These are phyloP conservation scores for Netelia inedita DNA, from an alignment of 2,888 invertebrate genomes.

Conservation along the genomic window DNA sequence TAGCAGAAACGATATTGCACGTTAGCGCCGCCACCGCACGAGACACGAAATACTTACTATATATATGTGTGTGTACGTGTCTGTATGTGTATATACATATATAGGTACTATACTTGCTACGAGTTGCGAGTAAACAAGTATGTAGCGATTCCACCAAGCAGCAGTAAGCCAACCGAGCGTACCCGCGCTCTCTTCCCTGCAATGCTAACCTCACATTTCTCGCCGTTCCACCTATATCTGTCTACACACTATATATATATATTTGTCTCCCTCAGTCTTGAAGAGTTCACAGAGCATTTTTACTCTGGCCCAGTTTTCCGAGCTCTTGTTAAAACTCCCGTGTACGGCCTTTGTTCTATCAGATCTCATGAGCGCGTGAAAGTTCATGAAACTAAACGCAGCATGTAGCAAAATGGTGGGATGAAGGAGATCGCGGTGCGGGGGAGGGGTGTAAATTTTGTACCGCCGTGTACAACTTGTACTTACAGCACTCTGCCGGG, in stretches of 20 bases:
- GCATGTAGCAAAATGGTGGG: neutral
- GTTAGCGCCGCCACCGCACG: constrained; percentile 35
- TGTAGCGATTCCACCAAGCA: constrained; percentile 58
- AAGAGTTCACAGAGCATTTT: constrained; percentile 58
- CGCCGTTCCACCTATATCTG: constrained; percentile 1
- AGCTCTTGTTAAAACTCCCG: constrained; percentile 61
- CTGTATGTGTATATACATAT: neutral
- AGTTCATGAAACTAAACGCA: constrained; percentile 67
- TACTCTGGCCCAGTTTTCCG: constrained; percentile 63
- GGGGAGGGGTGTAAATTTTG: neutral
- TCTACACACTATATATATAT: neutral
- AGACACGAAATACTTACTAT: neutral
- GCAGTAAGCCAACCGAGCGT: constrained; percentile 49
- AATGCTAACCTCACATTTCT: constrained; percentile 33
- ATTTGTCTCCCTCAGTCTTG: constrained; percentile 17
- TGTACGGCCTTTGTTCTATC: constrained; percentile 60
- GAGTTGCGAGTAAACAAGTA: constrained; percentile 65
- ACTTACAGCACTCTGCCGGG: neutral
- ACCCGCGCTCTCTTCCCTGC: constrained; percentile 33
- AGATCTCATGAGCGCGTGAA: constrained; percentile 62
- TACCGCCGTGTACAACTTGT: neutral
- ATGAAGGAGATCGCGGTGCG: no score
- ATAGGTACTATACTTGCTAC: constrained; percentile 14
- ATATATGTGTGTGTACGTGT: neutral
- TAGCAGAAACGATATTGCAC: constrained; percentile 60